These are phyloP conservation scores for Acanthochromis polyacanthus DNA, from an alignment of 2,113 vertebrate species.

Conservation along the genomic window DNA sequence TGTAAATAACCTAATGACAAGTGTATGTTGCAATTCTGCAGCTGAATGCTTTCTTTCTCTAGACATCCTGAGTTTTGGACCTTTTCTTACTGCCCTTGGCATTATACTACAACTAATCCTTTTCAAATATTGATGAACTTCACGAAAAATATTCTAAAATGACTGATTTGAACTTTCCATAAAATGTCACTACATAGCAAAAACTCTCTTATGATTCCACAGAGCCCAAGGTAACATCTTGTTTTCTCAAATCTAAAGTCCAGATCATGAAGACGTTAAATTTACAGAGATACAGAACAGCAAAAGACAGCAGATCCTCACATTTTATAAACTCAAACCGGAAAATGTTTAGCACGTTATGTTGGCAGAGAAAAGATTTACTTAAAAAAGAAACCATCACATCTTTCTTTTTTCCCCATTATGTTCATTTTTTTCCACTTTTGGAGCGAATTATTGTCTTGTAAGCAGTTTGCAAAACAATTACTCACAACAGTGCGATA, in stretches of 20 bases:
- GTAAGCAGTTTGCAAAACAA: constrained; percentile 68
- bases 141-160: background rate
- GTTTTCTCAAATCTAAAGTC: too few relatives aligned
- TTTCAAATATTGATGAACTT: background rate
- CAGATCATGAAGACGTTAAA: background rate
- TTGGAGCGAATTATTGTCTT: constrained; percentile 59
- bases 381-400: constrained; percentile 9
- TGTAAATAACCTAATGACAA: background rate
- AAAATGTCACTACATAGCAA: background rate
- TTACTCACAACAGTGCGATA: constrained; percentile 70
- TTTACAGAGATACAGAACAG: background rate
- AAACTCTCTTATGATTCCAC: too few relatives aligned
- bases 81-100: too few relatives aligned
- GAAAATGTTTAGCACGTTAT: constrained; percentile 4
- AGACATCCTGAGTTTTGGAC: too few relatives aligned
- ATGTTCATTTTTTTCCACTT: constrained; percentile 29
- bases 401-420: background rate
- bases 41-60: background rate
- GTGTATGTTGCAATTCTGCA: too few relatives aligned
- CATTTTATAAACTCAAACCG: background rate
- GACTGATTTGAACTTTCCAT: background rate
- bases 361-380: background rate
- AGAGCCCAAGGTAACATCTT: too few relatives aligned
- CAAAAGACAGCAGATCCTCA: background rate
- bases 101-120: background rate